Evolutionary conservation across 1,140 invertebrate genomes (phyloP), one percentile per base, ranked within the genome.

Genomic region (Colletes latitarsis): DNA sequence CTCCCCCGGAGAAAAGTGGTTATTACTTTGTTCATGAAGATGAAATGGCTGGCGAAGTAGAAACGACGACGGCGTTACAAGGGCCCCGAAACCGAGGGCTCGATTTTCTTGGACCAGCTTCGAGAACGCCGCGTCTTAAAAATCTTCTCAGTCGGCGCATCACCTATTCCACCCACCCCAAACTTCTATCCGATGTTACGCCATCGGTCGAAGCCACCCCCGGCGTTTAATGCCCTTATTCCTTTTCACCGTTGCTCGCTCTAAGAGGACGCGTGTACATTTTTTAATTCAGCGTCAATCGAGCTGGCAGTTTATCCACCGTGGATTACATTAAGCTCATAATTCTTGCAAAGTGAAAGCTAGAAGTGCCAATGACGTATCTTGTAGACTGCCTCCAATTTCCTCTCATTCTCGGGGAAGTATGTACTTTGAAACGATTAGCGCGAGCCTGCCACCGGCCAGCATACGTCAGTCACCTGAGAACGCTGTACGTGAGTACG

Each of bases 311-410:
- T 12, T 9, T 30, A 30, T 43, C 43, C 84, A 75, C 85, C 82
- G 70, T 84, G 58, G 87, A 90, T 90, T 90, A 86, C 90, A 92
- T 91, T 91, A 91, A 90, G 84, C 84, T 92, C 89, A 89, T 92
- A 91, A 91, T 90, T 91, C 91, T 90, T 84, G 85, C 84, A 88
- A 92, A 92, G 90, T 90, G 87, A 91, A 91, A 91, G 89, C 88
- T 89, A 88, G 88, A 85, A 91, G 89, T 86, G 83, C 79, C 80
- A 84, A 77, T 85, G 79, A 82, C 64, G 83, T 78, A 84, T 84
- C 87, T 83, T 81, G 80, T 85, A 88, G 90, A 83, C 85, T 83
- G 85, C 53, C 83, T 66, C 17, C 71, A 75, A 67, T 85, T 84
- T 85, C 70, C 85, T 43, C 76, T 14, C 17, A 77, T 84, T 78